phyloP scores from a whole-genome alignment of 2,888 invertebrate species.

The Poecilobothrus nobilitatus region DNA sequence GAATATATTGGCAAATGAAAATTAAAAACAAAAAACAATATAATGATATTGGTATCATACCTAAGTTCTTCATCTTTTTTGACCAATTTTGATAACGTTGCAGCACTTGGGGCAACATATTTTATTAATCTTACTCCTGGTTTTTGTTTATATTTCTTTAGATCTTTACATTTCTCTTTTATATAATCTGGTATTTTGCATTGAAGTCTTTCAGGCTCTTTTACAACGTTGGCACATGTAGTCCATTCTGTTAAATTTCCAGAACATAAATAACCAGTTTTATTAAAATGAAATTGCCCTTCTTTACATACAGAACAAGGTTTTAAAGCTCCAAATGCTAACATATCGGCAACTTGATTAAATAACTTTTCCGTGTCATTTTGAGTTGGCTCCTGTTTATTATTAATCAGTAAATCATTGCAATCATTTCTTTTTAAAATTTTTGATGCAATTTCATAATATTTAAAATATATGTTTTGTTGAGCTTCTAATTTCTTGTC shows the following conservation, averaged over 20 bases:
- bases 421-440: constrained; percentile 55
- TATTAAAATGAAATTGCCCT: constrained; percentile 62
- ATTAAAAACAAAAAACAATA: constrained; percentile 5
- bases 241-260: constrained; percentile 73
- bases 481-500: constrained; percentile 54
- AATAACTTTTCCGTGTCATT: constrained; percentile 54
- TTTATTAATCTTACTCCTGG: constrained; percentile 52
- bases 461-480: constrained; percentile 46
- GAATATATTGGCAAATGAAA: too few relatives aligned
- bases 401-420: constrained; percentile 56
- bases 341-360: constrained; percentile 70
- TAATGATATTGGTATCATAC: neutral
- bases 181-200: constrained; percentile 61
- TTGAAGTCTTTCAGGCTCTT: constrained; percentile 61
- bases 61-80: constrained; percentile 47
- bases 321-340: constrained; percentile 78
- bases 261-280: constrained; percentile 74
- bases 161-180: constrained; percentile 48
- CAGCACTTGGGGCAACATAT: constrained; percentile 45
- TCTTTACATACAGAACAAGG: constrained; percentile 70
- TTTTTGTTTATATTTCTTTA: constrained; percentile 55
- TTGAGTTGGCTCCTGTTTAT: constrained; percentile 59
- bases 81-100: constrained; percentile 29
- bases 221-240: constrained; percentile 65
- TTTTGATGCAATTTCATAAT: constrained; percentile 54